A percentile compares a stretch with the other conserved stretches of the same genome.
Evolutionary conservation across 2,888 invertebrate species (phyloP).

Genomic region (Phyllotreta cruciferae): DNA sequence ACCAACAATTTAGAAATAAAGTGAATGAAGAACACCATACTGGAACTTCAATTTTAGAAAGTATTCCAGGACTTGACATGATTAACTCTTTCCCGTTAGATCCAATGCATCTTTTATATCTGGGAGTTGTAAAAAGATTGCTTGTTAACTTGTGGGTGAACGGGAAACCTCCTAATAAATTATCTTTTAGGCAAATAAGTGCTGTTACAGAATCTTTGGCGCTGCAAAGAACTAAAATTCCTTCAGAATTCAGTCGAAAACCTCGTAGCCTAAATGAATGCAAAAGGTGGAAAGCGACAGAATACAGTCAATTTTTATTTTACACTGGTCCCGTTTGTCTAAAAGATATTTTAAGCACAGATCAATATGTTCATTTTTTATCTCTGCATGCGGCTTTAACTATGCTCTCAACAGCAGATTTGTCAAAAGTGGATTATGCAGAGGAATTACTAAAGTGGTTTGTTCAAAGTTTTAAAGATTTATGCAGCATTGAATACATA

Average conservation of each 20-base stretch:
- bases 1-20: too few species aligned
- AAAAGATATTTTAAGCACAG: background rate
- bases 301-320: slow-evolving; percentile 25
- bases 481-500: background rate
- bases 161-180: slow-evolving; percentile 23
- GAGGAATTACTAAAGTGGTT: background rate
- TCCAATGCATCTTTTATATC: slow-evolving; percentile 24
- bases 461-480: background rate
- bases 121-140: slow-evolving; percentile 23
- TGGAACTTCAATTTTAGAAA: slow-evolving; percentile 11
- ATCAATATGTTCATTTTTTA: background rate
- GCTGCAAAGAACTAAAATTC: background rate
- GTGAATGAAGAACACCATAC: background rate
- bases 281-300: slow-evolving; percentile 28
- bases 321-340: slow-evolving; percentile 1
- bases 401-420: slow-evolving; percentile 1
- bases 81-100: slow-evolving; percentile 18
- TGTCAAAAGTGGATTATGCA: background rate
- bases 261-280: slow-evolving; percentile 12
- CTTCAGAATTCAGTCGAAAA: slow-evolving; percentile 25
- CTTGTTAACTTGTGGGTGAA: slow-evolving; percentile 37
- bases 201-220: slow-evolving; percentile 8
- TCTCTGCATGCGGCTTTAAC: slow-evolving; percentile 1
- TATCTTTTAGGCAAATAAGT: slow-evolving; percentile 9
- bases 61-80: slow-evolving; percentile 16